Evolutionary conservation across 1,140 invertebrate genomes (phyloP), one percentile per base, ranked within the genome.

Genomic region (Pogonomyrmex barbatus): DNA sequence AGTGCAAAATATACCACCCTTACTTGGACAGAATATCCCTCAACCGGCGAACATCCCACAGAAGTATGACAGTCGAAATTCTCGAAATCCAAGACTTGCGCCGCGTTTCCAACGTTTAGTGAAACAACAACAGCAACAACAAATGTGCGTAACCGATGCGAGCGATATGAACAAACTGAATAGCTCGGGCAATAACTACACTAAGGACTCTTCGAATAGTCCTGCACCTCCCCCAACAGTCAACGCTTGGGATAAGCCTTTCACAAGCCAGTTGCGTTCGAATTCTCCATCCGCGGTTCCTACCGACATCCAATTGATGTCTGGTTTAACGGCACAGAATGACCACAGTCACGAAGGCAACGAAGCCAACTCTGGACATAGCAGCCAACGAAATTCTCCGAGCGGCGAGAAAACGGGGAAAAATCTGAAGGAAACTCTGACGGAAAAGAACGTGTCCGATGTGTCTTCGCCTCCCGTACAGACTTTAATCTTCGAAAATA

Each of bases 401-500:
- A 94, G 92, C 63, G 95, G 95, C 54, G 95, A 95, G 9, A 96
- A 96, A 77, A 84, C 93, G 63, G 92, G 93, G 75, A 95, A 92
- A 58, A 86, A 86, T 17, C 33, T 91, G 0, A 95, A 95, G 63
- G 94, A 95, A 0, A 60, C 62, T 1, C 62, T 94, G 81, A 73
- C 92, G 42, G 96, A 96, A n/a, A 96, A 95, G 91, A 95, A 95
- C 75, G 95, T 96, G 33, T 92, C 96, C n/a, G 97, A 98, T 93
- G 97, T 97, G 6, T 96, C 97, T 0, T 97, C 97, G 5, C 96
- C 97, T 1, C 97, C 98, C 0, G 97, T 98, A 17, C 97, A 98
- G 92, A 98, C 98, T 0, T 97, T 98, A 52, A 98, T 98, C 82
- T 98, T 98, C 93, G 98, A 98, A 93, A 98, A 98, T 94, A 98